Base-by-base conservation (phyloP, 2,113 vertebrate species). In the Pelodiscus sinensis region DNA sequence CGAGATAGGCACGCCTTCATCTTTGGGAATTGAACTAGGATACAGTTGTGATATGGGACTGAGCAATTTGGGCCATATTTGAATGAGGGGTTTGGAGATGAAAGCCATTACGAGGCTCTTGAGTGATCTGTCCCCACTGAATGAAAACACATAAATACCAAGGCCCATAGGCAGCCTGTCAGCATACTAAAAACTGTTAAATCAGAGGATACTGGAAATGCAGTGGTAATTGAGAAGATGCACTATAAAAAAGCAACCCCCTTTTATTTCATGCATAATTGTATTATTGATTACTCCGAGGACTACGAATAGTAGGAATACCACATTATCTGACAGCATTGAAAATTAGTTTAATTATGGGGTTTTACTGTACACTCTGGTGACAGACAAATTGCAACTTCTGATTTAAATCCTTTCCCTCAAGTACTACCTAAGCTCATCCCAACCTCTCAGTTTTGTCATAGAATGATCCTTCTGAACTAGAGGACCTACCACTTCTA, bases 271-370 rank as follows among this genome's bases (percentile, higher is more conserved):
- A 75, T 9, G 19, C 4, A 82, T 62, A 83, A 77, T 1, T 91
- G 15, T 56, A 79, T 60, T 80, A 89, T 14, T 60, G 3, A 44
- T 85, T 92, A 94, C 90, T 38, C 38, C 38, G 54, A 82, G 5
- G 81, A 84, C 50, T 85, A 2, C 14, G 18, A 84, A 89, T 86
- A 80, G 85, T 92, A 10, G 85, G 68, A 95, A 73, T 82, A 83
- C 8, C 19, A n/a, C 92, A 84, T 92, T 84, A 82, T 56, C 87
- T 90, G 52, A 58, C 3, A 1, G 35, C 58, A 73, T 1, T 81
- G 35, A 93, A 79, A 92, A 79, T n/a, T 38, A 86, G 9, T 50
- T 27, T 35, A 38, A 82, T 79, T 57, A 65, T 21, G 68, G 24
- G 44, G 16, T 68, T 38, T 4, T 38, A 84, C 73, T 31, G n/a